Evolutionary conservation across 2,888 invertebrate genomes (phyloP), one percentile per base, ranked within the genome.

Genomic region (Dorcus parallelipipedus): DNA sequence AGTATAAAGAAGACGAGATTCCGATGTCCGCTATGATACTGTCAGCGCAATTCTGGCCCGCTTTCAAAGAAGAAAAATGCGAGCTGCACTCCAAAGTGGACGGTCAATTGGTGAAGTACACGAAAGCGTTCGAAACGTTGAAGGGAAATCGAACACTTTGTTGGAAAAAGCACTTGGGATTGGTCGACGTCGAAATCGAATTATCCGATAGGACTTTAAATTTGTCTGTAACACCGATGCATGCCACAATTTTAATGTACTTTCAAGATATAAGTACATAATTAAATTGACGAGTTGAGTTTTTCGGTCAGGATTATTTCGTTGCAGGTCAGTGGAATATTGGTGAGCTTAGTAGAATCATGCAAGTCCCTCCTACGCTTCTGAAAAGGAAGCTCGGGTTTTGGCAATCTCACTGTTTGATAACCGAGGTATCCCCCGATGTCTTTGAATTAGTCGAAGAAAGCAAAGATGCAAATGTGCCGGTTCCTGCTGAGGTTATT

Each of bases 31-130:
- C 95, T 1, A 87, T 97, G 79, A 94, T 98, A 67, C 82, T 99
- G n/a, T 98, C 97, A 0, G 95, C 95, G 2, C 97, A 98, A 76
- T 99, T 97, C 81, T 99, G 98, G 98, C 98, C 98, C 1, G 88
- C 93, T 7, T 95, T 97, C 68, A 93, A 96, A 74, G 96, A 97
- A 76, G 96, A 97, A 78, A 92, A 90, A 66, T 80, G 97, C 14
- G 91, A 94, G 72, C 78, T 97, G 49, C 97, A 97, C 0, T 84
- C 85, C 33, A 83, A 86, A 71, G 86, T 97, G 49, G 88, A 90
- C 71, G 83, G 86, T 55, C 90, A 94, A 72, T 84, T 97, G 65
- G 88, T 92, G 61, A 86, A 85, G 54, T 97, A 93, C 72, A 96
- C 95, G 0, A 91, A 90, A 73, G 88, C 90, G 0, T 97, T 94